Evolutionary conservation across 1,140 invertebrate genomes (phyloP).

Genomic region (Whitmania pigra): DNA sequence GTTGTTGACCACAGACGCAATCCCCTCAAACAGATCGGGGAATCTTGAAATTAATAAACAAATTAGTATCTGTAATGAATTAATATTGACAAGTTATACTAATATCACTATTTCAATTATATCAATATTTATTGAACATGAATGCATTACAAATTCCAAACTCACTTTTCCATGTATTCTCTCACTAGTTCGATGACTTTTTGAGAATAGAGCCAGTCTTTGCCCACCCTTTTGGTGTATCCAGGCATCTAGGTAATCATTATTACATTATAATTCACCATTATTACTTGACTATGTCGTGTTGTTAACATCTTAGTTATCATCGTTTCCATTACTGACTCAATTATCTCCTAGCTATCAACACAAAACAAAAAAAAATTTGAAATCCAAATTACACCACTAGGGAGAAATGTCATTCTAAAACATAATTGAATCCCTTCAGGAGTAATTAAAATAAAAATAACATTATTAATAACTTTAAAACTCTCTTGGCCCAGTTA

Average conservation of each 20-base stretch:
- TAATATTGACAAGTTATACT: background rate
- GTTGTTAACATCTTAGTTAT: too few species aligned
- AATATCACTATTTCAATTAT: background rate
- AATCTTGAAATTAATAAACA: conserved; percentile 41
- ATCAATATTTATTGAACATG: background rate
- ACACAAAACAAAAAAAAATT: too few species aligned
- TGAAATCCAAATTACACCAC: too few species aligned
- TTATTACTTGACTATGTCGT: too few species aligned
- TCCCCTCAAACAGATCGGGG: conserved; percentile 58
- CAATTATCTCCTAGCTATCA: too few species aligned
- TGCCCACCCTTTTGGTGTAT: conserved; percentile 57
- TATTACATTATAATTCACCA: too few species aligned
- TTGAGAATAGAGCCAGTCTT: conserved; percentile 66
- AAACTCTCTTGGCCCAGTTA: background rate
- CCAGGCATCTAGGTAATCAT: conserved; percentile 49
- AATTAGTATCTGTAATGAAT: too few species aligned
- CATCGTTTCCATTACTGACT: too few species aligned
- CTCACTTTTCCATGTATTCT: conserved; percentile 51
- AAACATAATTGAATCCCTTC: too few species aligned
- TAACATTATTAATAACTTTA: too few species aligned
- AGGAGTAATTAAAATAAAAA: too few species aligned
- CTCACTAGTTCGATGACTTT: conserved; percentile 58
- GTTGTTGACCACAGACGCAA: conserved; percentile 30
- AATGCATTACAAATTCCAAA: background rate
- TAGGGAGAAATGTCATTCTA: too few species aligned